These are phyloP conservation scores for Xylocampa areola DNA, from an alignment of 2,888 invertebrate species.

Conservation along the genomic window DNA sequence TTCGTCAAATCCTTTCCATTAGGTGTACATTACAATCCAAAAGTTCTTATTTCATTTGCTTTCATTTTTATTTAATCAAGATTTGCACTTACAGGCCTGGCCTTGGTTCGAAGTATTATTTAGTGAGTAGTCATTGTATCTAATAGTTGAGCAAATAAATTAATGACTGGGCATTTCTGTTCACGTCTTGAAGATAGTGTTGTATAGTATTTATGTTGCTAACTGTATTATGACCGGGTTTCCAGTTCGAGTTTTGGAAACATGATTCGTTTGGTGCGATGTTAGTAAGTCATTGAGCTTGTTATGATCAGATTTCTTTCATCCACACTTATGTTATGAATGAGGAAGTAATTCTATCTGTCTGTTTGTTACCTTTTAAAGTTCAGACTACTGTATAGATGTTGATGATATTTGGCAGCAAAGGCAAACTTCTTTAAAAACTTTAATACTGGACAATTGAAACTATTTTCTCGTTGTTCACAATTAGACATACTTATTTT, in stretches of 20 bases:
- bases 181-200: slow-evolving; percentile 52
- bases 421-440: too few relatives aligned
- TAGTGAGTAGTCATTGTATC: slow-evolving; percentile 41
- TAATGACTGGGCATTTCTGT: slow-evolving; percentile 58
- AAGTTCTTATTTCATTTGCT: slow-evolving; percentile 26
- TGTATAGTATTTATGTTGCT: slow-evolving; percentile 52
- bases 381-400: too few relatives aligned
- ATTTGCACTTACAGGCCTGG: slow-evolving; percentile 26
- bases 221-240: slow-evolving; percentile 66
- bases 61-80: slow-evolving; percentile 30
- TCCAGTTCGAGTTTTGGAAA: slow-evolving; percentile 54
- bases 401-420: too few relatives aligned
- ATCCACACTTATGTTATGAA: not conserved
- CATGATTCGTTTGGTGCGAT: slow-evolving; percentile 25
- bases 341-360: too few relatives aligned
- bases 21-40: not conserved
- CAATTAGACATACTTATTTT: too few relatives aligned
- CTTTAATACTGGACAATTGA: too few relatives aligned
- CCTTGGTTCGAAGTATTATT: slow-evolving; percentile 47
- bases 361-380: too few relatives aligned
- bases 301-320: slow-evolving; percentile 11
- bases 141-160: slow-evolving; percentile 54
- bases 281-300: slow-evolving; percentile 25
- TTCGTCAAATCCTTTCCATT: not conserved
- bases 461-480: too few relatives aligned